Evolutionary conservation across 30 jellyfish, hydroid and myxozoan species (phyloP), one percentile per base, ranked within the genome.

Genomic region (Sanderia malayensis): DNA sequence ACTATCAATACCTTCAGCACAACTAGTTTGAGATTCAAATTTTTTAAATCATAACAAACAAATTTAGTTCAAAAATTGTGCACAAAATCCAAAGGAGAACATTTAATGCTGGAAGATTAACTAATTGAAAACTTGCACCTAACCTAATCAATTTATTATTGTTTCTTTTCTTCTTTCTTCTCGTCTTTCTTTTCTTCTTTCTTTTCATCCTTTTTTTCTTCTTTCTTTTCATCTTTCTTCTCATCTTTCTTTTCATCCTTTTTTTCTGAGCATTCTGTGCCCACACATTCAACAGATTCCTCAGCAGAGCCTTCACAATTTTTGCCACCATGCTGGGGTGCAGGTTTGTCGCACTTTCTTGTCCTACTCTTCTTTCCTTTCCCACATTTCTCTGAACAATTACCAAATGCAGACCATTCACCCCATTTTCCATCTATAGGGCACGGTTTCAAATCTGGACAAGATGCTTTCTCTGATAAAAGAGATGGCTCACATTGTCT

Each of bases 301-400:
- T 78, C 81, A 1, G 65, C 37, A 17, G 60, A 24, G 21, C 89
- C 89, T 18, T 67, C 82, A 52, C 89, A 78, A 9, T 46, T 21
- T 22, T 78, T 78, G 19, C 89, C 89, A 7, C 89, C 89, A 24
- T 66, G 19, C 31, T 67, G 66, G 1, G 89, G 89, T 27, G 41
- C 53, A 4, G 89, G 89, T 0, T 52, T 78, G 58, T 78, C 60
- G 44, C 89, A 78, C 21, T 41, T 71, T 52, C 89, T 65, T 4
- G 62, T 59, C 9, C 82, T 55, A 49, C 65, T 78, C 41, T 24
- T 13, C 1, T 21, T 41, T 31, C 89, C 89, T 31, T 64, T 64
- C 0, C 89, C 89, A 58, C 89, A 78, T 1, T 81, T 78, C 0
- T 64, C 89, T 10, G 89, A 78, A 44, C 89, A 78, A 3, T 58